phyloP scores from a whole-genome alignment of 92 coral and sea anemone genomes.

The Paramuricea clavata region DNA sequence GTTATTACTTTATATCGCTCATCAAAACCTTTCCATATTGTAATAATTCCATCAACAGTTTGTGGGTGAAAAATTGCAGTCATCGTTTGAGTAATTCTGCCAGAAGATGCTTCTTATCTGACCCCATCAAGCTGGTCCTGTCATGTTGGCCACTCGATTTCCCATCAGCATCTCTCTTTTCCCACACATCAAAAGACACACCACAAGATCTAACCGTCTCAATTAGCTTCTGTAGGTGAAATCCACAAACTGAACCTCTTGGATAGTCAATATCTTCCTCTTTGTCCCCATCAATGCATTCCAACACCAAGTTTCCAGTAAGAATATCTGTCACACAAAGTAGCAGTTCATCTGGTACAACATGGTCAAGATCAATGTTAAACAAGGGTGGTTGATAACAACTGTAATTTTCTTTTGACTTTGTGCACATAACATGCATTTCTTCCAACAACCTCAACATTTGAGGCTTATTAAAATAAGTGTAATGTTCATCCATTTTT shows the following conservation, averaged over 20 bases:
- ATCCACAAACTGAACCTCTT: constrained; percentile 31
- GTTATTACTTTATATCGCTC: constrained; percentile 43
- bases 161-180: constrained; percentile 61
- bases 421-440: constrained; percentile 18
- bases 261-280: constrained; percentile 27
- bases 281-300: constrained; percentile 22
- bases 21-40: constrained; percentile 63
- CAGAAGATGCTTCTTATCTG: constrained; percentile 52
- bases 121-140: constrained; percentile 67
- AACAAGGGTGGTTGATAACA: constrained; percentile 39
- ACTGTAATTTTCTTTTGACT: constrained; percentile 22
- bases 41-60: constrained; percentile 28
- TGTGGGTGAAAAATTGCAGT: constrained; percentile 25
- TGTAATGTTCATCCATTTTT: constrained; percentile 16
- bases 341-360: constrained; percentile 50
- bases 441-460: constrained; percentile 11
- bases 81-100: background rate
- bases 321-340: constrained; percentile 38
- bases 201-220: constrained; percentile 52
- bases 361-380: constrained; percentile 39
- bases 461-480: constrained; percentile 11
- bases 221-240: constrained; percentile 24
- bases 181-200: constrained; percentile 71
- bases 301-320: constrained; percentile 33
- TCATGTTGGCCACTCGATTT: constrained; percentile 62